Evolutionary conservation across 2,888 invertebrate species (phyloP), one percentile per base, ranked within the genome.

Genomic region (Drosophila affinis): DNA sequence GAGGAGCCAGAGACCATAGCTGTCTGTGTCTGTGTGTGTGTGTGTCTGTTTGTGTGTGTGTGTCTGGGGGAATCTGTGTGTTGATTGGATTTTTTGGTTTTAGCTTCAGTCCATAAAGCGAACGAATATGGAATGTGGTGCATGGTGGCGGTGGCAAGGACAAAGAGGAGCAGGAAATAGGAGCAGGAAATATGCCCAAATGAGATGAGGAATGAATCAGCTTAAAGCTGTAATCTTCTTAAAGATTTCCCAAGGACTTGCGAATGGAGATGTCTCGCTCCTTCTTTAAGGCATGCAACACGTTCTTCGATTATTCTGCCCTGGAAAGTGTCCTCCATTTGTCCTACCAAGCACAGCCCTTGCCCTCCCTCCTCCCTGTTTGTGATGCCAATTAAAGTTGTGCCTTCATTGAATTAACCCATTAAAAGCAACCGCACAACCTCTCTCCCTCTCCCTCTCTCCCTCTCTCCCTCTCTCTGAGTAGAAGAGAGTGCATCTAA

Each of bases 21-120:
- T 12, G 55, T 9, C 10, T 62, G 59, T 62, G 44, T 17, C 46
- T 14, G 10, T 62, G 59, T 62, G 49, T 17, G 17, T 44, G 24
- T 45, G 44, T 17, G 55, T 62, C 32, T 17, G 24, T 62, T 32
- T 17, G 24, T 49, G 17, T 45, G 62, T 62, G 55, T 9, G n/a
- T 59, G 59, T 62, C 62, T 17, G 24, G 49, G 17, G 51, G 10
- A 49, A 59, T 65, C 60, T 27, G 54, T 73, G 49, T 65, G 62
- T 65, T 73, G 81, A 78, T 81, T 81, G 81, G 81, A 78, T 78
- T 81, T 63, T 39, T 59, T 34, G 65, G 64, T 62, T 63, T 63
- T 62, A 62, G 52, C 62, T 71, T 46, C 62, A 48, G 55, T 59
- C 64, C 64, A 67, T 80, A 80, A 83, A 77, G 45, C 27, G 55